phyloP scores from a whole-genome alignment of 2,797 vertebrate genomes.

The Siniperca undulata region DNA sequence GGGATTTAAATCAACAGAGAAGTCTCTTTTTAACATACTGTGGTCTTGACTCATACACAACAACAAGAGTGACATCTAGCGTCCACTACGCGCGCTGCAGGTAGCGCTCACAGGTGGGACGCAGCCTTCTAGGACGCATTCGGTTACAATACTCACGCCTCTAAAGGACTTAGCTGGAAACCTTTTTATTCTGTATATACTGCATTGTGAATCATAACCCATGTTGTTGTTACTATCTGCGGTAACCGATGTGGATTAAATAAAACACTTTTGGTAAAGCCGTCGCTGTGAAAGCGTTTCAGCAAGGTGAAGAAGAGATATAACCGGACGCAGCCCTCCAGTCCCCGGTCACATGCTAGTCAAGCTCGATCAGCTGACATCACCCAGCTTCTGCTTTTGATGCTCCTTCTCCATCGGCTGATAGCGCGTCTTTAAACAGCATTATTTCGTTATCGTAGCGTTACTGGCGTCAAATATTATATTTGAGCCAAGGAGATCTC shows the following conservation, averaged over 20 bases:
- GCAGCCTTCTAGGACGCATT: conserved; percentile 2
- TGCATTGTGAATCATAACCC: accelerated
- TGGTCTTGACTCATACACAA: neutral
- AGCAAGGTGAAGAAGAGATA: neutral
- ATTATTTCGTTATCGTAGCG: neutral
- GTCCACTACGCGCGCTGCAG: neutral
- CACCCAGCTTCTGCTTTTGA: conserved; percentile 70
- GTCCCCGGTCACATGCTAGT: conserved; percentile 81
- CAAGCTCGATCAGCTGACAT: conserved; percentile 79
- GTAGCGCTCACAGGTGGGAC: neutral
- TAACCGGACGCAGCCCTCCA: conserved; percentile 53
- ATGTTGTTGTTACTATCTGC: accelerated
- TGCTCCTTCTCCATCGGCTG: conserved; percentile 54
- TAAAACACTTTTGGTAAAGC: neutral
- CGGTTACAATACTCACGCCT: neutral
- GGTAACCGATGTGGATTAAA: accelerated
- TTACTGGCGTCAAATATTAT: conserved; percentile 24
- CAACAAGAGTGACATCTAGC: conserved; percentile 52
- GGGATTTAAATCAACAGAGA: neutral
- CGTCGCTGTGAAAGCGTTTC: neutral
- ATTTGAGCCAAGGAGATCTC: conserved; percentile 15
- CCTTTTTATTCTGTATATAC: neutral
- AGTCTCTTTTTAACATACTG: neutral
- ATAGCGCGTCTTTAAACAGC: neutral
- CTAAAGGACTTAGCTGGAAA: neutral